Evolutionary conservation across 2,797 vertebrate genomes (phyloP), one percentile per base, ranked within the genome.

Genomic region (Chaunax sp.): DNA sequence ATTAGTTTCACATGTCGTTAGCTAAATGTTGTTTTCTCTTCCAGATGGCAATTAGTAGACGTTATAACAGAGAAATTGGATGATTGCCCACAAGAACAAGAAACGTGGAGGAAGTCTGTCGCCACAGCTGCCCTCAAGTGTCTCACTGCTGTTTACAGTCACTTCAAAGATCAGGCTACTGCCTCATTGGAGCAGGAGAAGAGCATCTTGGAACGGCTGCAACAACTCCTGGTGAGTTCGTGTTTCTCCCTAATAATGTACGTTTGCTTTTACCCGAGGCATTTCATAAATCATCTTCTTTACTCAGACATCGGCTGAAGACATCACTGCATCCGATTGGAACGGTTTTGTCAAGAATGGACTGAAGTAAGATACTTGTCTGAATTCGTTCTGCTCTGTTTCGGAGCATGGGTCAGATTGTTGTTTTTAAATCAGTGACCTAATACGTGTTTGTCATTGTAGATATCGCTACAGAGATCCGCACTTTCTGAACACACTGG

Each of bases 11-110:
- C 4, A 18, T 22, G 2, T 6, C 45, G 18, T 41, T n/a, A 5
- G 25, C 16, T 78, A 15, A 58, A 14, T 47, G 0, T 46, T 49
- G 6, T 53, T 66, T 77, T 59, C 20, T 58, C 47, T 57, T 62
- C 40, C 72, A 99, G 98, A 9, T 99, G 98, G 98, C 57, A 80
- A 1, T 78, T 99, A 55, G 95, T 95, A 3, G 96, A 97, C 60
- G 81, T 93, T 0, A 9, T 99, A 67, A 90, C 87, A 6, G 86
- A 90, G 35, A 91, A 88, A 56, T 89, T 98, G 77, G 63, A 78
- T 11, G 86, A 81, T 59, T 83, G 76, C 0, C 87, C 86, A 20
- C 90, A 91, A 54, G 82, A 94, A 46, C 72, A 90, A 43, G 74
- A 33, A 20, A 84, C 80, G 19, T 99, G 98, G 98, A 94, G 77